phyloP scores from a whole-genome alignment of 1,140 invertebrate species.

The Drosophila pallidifrons region DNA sequence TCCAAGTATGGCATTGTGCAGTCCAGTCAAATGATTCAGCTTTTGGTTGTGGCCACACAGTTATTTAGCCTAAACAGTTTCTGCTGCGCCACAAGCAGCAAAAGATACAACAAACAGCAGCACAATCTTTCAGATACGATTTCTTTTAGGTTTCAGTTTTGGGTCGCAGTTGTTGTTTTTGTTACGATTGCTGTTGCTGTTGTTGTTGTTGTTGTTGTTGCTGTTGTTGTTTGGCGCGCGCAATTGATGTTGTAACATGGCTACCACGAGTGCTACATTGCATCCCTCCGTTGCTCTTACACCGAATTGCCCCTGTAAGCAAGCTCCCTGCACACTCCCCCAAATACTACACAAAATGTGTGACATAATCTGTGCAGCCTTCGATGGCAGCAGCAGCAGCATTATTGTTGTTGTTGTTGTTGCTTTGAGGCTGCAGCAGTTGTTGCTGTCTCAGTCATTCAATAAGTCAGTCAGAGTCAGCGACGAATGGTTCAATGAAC shows the following conservation, averaged over 20 bases:
- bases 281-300: conserved; percentile 25
- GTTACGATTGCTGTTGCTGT: conserved; percentile 41
- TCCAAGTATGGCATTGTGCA: conserved; percentile 33
- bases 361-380: conserved; percentile 83
- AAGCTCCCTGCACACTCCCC: conserved; percentile 57
- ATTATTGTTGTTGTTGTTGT: conserved; percentile 40
- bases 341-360: conserved; percentile 71
- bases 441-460: conserved; percentile 69
- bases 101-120: conserved; percentile 38
- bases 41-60: conserved; percentile 19
- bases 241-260: conserved; percentile 82
- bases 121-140: conserved; percentile 76
- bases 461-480: conserved; percentile 76
- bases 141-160: conserved; percentile 67
- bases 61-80: conserved; percentile 48
- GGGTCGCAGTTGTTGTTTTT: conserved; percentile 51
- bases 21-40: conserved; percentile 38
- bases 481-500: conserved; percentile 57
- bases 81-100: conserved; percentile 10
- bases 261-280: conserved; percentile 78
- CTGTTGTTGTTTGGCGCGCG: conserved; percentile 73
- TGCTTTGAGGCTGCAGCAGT: conserved; percentile 44
- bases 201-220: conserved; percentile 28
- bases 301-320: conserved; percentile 8
- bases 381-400: conserved; percentile 63